phyloP scores from a whole-genome alignment of 2,888 invertebrate species.

The Lamellibrachia columna region DNA sequence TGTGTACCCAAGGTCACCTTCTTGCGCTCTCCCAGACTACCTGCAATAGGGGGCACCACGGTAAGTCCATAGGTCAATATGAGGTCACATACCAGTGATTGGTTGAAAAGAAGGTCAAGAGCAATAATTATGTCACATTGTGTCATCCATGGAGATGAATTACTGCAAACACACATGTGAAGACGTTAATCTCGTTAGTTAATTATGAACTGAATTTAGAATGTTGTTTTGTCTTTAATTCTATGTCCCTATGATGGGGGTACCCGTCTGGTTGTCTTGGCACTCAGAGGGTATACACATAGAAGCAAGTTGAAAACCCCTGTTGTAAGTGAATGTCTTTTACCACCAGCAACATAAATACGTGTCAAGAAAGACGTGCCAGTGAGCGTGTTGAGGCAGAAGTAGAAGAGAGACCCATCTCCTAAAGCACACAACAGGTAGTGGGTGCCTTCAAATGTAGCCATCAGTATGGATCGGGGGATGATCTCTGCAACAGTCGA shows the following conservation, averaged over 20 bases:
- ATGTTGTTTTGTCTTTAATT: too few relatives aligned
- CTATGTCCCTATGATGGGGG: too few relatives aligned
- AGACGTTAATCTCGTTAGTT: too few relatives aligned
- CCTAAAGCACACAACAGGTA: conserved; percentile 80
- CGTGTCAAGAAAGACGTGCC: conserved; percentile 47
- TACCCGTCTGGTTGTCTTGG: too few relatives aligned
- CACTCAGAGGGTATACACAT: too few relatives aligned
- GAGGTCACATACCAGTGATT: neutral
- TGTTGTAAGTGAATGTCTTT: too few relatives aligned
- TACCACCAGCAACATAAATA: neutral
- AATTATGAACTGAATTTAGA: too few relatives aligned
- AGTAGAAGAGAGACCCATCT: conserved; percentile 98
- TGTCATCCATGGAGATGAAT: too few relatives aligned
- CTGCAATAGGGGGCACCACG: neutral
- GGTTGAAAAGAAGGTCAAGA: neutral
- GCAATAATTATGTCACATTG: too few relatives aligned
- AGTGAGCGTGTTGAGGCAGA: conserved; percentile 76
- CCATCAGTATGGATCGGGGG: conserved; percentile 93
- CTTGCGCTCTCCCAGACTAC: conserved; percentile 74
- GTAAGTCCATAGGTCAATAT: neutral
- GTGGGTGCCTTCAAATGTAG: conserved; percentile 88
- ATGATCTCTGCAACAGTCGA: conserved; percentile 81
- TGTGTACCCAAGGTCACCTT: conserved; percentile 97
- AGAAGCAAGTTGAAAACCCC: too few relatives aligned
- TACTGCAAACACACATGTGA: too few relatives aligned